Conservation (phyloP, 2,113 vertebrate genomes). For the Pangasianodon hypophthalmus region DNA sequence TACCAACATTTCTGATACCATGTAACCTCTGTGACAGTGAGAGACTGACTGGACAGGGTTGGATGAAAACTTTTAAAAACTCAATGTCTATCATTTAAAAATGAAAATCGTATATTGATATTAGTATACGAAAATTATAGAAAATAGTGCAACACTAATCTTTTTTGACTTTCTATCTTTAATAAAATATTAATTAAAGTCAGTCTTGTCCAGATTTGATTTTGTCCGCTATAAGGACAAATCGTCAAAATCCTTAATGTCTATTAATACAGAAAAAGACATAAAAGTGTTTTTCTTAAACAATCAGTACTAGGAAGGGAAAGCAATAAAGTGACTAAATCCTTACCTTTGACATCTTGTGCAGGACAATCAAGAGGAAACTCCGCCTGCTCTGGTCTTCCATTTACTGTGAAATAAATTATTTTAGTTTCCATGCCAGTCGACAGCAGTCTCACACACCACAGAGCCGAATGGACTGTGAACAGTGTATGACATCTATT, state of each 20-base stretch:
- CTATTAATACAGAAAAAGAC: neutral
- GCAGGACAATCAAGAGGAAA: constrained; percentile 70
- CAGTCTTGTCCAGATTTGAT: neutral
- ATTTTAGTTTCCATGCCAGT: constrained; percentile 71
- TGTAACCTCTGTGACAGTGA: neutral
- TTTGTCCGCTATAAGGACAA: neutral
- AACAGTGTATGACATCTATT: constrained; percentile 50
- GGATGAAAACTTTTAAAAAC: neutral
- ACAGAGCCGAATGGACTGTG: constrained; percentile 37
- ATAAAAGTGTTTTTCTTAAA: neutral
- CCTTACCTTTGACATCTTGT: constrained; percentile 77
- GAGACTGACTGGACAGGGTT: neutral
- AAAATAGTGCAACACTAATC: neutral
- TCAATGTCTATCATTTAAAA: neutral
- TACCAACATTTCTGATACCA: neutral
- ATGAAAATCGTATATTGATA: neutral
- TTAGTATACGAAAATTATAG: too few species aligned
- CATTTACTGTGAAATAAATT: constrained; percentile 76
- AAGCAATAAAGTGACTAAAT: neutral
- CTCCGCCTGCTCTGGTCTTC: constrained; percentile 75
- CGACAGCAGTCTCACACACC: constrained; percentile 7
- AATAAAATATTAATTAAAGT: neutral
- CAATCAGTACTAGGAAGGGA: neutral
- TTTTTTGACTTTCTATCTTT: neutral
- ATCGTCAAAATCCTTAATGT: neutral